phyloP scores from a whole-genome alignment of 2,113 vertebrate genomes.

The Hippopotamus amphibius region DNA sequence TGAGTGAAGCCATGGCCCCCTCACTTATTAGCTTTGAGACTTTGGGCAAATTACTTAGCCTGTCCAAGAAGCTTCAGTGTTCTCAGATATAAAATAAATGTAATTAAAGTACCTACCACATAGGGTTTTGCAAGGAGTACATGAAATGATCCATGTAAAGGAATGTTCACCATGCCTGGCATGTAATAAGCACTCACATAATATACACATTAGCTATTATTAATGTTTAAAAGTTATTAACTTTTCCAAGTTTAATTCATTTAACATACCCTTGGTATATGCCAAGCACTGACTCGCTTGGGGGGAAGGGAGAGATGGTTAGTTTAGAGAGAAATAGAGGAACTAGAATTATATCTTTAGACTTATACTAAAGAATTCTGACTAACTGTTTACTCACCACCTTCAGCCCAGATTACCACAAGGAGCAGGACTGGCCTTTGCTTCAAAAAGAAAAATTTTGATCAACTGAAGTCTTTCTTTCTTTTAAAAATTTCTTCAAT shows the following conservation, averaged over 20 bases:
- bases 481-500: not conserved
- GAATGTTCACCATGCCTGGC: not conserved
- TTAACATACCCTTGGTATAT: not conserved
- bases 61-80: not conserved
- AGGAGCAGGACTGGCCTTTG: not conserved
- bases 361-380: not conserved
- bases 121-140: not conserved
- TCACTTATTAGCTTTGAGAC: not conserved
- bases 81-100: constrained; percentile 32
- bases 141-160: not conserved
- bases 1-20: not conserved
- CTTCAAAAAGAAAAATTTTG: not conserved
- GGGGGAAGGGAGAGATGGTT: not conserved
- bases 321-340: not conserved
- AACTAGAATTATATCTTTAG: not conserved
- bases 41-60: not conserved
- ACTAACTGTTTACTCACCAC: not conserved
- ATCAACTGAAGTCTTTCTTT: not conserved
- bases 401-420: not conserved
- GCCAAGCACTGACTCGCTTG: constrained; percentile 1
- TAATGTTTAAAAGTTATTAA: not conserved
- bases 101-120: not conserved
- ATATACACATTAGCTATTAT: not conserved
- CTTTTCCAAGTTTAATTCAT: not conserved
- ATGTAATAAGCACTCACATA: not conserved